Base-by-base conservation (phyloP, 2,888 invertebrate species). In the Lithophane leautieri region DNA sequence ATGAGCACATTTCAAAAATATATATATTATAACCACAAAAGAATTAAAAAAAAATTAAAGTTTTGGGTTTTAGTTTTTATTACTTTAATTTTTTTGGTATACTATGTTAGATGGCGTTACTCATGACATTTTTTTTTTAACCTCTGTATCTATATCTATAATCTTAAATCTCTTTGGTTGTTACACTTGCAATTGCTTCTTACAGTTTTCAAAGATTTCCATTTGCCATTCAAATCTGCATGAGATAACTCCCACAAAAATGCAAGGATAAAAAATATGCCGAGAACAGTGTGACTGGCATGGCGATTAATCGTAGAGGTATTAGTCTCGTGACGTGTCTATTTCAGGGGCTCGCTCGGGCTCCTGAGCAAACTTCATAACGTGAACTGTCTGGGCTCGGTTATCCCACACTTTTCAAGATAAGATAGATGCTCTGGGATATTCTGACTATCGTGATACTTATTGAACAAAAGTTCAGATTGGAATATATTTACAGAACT, bases 281-380 rank as follows among this genome's bases (percentile, higher is more conserved):
- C 9, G 6, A 22, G 52, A 44, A n/a, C 60, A 28, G 22, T 47
- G 58, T 4, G 50, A 7, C 44, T 60, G 63, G 66, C 50, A 40
- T 68, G 22, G 34, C 73, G 70, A 79, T 83, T 83, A 79, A 76
- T 83, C 70, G 72, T 65, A 25, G n/a, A n/a, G 56, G 69, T 84
- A 82, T 82, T 74, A 79, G 75, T 25, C 47, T 79, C 79, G 81
- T 83, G 85, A 78, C 73, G 56, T 56, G 58, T 67, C 71, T 74
- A 78, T 76, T 73, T 63, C 56, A 58, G 71, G 66, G 47, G 73
- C 44, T 28, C 47, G 70, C 77, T 73, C 77, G 42, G 62, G 69
- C 72, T 84, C 83, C 84, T 84, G 81, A 76, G 75, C 81, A 87
- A 86, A 87, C 87, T 76, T 86, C 81, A 87, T 86, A 87, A 79